Evolutionary conservation across 1,140 invertebrate genomes (phyloP), one percentile per base, ranked within the genome.

Genomic region (Drosophila busckii): DNA sequence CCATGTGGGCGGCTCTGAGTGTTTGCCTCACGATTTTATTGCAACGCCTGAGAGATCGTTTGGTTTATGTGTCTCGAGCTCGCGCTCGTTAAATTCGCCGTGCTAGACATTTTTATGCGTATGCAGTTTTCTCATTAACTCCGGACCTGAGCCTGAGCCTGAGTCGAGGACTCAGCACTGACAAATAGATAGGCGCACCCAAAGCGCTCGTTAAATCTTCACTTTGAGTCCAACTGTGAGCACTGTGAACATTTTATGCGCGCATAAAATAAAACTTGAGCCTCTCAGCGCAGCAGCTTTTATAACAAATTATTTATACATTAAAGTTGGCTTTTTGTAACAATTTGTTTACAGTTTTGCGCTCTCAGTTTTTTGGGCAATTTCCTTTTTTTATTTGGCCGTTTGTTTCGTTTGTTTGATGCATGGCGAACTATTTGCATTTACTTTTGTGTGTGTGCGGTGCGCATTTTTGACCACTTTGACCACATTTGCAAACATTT

Each of bases 111-210:
- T 68, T 65, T 80, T 71, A 73, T 69, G 54, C 45, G 46, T 48
- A 40, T 58, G 71, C 58, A 68, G 80, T 80, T 75, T 80, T 82
- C 69, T 69, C 75, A 80, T 82, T 80, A 75, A 64, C 73, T 73
- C 28, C 22, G 25, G 26, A 45, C 45, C 29, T 38, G n/a, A n/a
- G n/a, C n/a, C n/a, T n/a, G n/a, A n/a, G n/a, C n/a, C n/a, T n/a
- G n/a, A n/a, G n/a, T n/a, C n/a, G n/a, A n/a, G n/a, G n/a, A n/a
- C n/a, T n/a, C n/a, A n/a, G n/a, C n/a, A n/a, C 67, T 50, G 45
- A 52, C 41, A 58, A 62, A 58, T 62, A 67, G 64, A 67, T 67
- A 67, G 63, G 59, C 59, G 52, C 17, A n/a, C 60, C 63, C 63
- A 42, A 44, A 55, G 58, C 50, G 62, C 62, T 54, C 56, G 56